Conservation (phyloP, 2,113 vertebrate genomes). For the Oryzias javanicus region DNA sequence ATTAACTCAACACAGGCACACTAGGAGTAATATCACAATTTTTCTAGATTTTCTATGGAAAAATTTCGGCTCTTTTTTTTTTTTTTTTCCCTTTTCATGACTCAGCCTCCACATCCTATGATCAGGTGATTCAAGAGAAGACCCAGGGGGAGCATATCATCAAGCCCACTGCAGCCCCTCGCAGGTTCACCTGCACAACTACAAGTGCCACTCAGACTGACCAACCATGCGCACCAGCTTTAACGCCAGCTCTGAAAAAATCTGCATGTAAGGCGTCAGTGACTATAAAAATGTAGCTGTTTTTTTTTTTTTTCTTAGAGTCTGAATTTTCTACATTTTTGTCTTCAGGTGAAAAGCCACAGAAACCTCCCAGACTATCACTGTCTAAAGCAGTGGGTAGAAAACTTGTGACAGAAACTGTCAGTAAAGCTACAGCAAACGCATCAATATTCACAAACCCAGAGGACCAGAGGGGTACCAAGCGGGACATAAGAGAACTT, state of each 20-base stretch:
- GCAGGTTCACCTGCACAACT: constrained; percentile 64
- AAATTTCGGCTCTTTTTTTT: too few species aligned
- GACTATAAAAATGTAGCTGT: not conserved
- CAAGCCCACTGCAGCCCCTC: constrained; percentile 79
- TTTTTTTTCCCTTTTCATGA: constrained; percentile 52
- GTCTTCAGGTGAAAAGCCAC: constrained; percentile 75
- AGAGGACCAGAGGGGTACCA: constrained; percentile 9
- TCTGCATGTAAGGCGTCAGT: constrained; percentile 51
- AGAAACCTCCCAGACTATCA: constrained; percentile 81
- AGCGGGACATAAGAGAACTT: constrained; percentile 58
- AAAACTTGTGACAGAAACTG: constrained; percentile 60
- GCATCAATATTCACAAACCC: not conserved
- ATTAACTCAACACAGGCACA: too few species aligned
- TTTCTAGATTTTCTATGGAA: too few species aligned
- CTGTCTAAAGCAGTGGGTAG: constrained; percentile 55
- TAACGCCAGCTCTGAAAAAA: constrained; percentile 56
- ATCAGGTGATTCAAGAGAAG: constrained; percentile 95
- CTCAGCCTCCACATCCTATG: constrained; percentile 89
- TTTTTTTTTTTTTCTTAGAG: constrained; percentile 8
- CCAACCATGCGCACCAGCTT: constrained; percentile 69
- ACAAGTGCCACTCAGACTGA: constrained; percentile 90
- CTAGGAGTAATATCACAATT: too few species aligned
- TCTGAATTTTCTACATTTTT: not conserved
- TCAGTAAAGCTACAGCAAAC: not conserved
- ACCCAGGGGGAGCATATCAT: constrained; percentile 83